phyloP scores from a whole-genome alignment of 2,113 vertebrate genomes.

The Actenoides hombroni region DNA sequence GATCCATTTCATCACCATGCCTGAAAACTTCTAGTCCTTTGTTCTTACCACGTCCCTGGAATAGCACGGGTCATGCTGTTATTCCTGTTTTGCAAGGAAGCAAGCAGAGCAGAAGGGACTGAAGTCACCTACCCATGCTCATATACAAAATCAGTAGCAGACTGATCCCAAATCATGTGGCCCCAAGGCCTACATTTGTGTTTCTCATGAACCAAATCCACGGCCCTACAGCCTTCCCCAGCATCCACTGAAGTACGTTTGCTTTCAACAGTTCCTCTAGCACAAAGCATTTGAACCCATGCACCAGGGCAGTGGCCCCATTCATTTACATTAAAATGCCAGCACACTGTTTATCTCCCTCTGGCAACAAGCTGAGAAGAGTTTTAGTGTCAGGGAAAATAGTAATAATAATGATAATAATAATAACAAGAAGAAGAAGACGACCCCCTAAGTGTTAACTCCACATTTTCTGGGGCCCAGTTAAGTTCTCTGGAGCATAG shows the following conservation, averaged over 20 bases:
- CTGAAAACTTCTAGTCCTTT: background rate
- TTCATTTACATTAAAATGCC: constrained; percentile 64
- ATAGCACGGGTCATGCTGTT: background rate
- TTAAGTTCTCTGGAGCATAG: constrained; percentile 70
- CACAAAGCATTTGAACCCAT: background rate
- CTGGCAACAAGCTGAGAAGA: constrained; percentile 60
- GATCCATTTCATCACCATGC: background rate
- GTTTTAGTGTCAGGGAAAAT: constrained; percentile 60
- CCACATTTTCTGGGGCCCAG: constrained; percentile 62
- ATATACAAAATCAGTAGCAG: background rate
- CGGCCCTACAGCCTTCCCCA: background rate
- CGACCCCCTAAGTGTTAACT: constrained; percentile 59
- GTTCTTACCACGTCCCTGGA: background rate
- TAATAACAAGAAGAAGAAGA: constrained; percentile 39
- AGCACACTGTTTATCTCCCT: constrained; percentile 59
- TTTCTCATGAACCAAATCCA: background rate
- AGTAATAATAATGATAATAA: constrained; percentile 57
- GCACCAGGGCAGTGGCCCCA: background rate
- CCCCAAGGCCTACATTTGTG: background rate
- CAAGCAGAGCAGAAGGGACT: background rate
- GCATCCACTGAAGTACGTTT: background rate
- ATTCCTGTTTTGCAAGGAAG: background rate
- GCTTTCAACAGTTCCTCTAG: background rate
- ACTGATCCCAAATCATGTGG: background rate
- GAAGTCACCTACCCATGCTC: background rate